Evolutionary conservation across 2,888 invertebrate genomes (phyloP), one percentile per base, ranked within the genome.

Genomic region (Plemyria rubiginata): DNA sequence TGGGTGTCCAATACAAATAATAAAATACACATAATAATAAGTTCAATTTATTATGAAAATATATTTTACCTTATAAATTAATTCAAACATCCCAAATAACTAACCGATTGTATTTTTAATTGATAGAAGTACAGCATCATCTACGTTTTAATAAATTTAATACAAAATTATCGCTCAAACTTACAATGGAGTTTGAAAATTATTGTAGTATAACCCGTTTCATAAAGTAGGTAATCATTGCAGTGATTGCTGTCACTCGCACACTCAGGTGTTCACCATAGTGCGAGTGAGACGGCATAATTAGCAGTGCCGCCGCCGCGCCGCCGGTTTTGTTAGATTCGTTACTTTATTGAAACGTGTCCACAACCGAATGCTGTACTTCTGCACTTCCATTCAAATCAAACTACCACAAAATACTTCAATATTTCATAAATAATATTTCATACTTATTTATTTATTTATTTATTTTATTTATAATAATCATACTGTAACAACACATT

Each of bases 11-110:
- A 43, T 45, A 45, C 51, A 6, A 55, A 60, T 54, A 80, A 80
- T 77, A 74, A 74, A 79, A 75, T 67, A 66, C 68, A 63, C 58
- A 50, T 58, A 66, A 74, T 75, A 71, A 77, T 73, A 79, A 79
- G 78, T 70, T 70, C 69, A 7, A 68, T 84, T 86, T 85, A 85
- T 82, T 86, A 83, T 64, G 80, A 82, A 85, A 84, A 86, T 83
- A 86, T 68, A 69, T 70, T 62, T 57, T 62, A 45, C 49, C 67
- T 72, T 68, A 73, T 65, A 69, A 65, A 56, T 65, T 72, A 72
- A 71, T 71, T 76, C 74, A 68, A 74, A 40, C 43, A 54, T 57
- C 41, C 58, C 41, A n/a, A 62, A 28, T 13, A 50, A 60, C 53
- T 16, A 36, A 13, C 16, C 49, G 45, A 41, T 43, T 22, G 29